A percentile compares a stretch with the other conserved stretches of the same genome.
Evolutionary conservation across 2,797 vertebrate genomes (phyloP).

Genomic region (Typhlichthys eigenmanni): DNA sequence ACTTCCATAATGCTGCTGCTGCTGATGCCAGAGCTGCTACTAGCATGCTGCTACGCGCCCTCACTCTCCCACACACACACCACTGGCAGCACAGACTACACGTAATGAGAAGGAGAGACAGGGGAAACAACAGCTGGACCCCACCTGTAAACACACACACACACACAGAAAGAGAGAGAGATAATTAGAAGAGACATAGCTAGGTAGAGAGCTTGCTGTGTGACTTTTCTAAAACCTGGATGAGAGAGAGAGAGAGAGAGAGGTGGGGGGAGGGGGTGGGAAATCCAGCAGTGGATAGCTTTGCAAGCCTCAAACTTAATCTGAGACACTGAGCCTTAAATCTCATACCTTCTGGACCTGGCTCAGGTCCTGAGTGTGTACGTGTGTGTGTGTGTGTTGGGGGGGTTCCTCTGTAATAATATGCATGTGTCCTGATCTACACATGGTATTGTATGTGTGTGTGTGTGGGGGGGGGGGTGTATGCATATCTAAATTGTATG

Average conservation of each 20-base stretch:
- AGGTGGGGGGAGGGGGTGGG: background rate
- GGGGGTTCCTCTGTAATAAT: constrained; percentile 5
- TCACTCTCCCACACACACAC: no score
- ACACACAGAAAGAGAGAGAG: background rate
- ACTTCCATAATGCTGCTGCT: constrained; percentile 91
- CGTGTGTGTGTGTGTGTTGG: constrained; percentile 19
- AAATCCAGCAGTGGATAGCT: no score
- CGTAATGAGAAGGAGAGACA: background rate
- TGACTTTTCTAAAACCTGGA: no score
- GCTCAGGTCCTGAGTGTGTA: constrained; percentile 1
- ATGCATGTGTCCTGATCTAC: constrained; percentile 2
- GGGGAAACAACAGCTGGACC: constrained; percentile 4
- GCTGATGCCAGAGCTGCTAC: constrained; percentile 39
- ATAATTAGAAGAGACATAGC: background rate
- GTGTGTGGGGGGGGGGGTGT: background rate
- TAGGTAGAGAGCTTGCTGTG: background rate
- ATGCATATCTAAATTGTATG: background rate
- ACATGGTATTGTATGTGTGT: background rate
- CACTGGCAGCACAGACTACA: no score
- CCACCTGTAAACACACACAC: constrained; percentile 36
- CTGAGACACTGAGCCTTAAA: constrained; percentile 69
- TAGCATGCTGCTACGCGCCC: constrained; percentile 64
- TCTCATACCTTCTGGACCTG: constrained; percentile 62
- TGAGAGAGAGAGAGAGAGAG: constrained; percentile 3
- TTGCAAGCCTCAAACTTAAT: constrained; percentile 35